These are phyloP conservation scores for Morone saxatilis DNA, from an alignment of 2,113 vertebrate species.

Conservation along the genomic window DNA sequence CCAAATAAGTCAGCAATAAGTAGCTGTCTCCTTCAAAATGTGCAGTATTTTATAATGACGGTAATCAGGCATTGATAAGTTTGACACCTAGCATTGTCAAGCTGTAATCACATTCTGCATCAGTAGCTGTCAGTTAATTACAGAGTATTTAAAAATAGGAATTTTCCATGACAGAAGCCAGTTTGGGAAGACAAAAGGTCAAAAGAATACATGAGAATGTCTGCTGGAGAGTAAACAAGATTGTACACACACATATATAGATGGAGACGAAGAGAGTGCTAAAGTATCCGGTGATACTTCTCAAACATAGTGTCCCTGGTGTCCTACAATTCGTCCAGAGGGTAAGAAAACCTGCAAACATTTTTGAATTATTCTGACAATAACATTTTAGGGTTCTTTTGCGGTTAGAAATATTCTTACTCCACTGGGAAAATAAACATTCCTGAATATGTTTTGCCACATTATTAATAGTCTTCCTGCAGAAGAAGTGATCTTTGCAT, in stretches of 20 bases:
- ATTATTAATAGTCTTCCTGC: no score
- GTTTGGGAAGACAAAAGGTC: conserved; percentile 1
- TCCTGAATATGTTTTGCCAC: no score
- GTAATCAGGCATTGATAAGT: background rate
- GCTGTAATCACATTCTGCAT: background rate
- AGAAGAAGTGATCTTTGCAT: no score
- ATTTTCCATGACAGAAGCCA: conserved; percentile 50
- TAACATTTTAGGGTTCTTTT: background rate
- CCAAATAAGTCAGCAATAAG: background rate
- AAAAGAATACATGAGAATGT: background rate
- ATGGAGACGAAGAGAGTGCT: background rate
- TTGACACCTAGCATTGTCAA: background rate
- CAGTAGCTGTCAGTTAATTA: conserved; percentile 26
- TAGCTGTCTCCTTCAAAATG: background rate
- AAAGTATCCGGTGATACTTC: conserved; percentile 2
- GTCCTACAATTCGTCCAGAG: background rate
- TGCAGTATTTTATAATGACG: background rate
- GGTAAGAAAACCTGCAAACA: conserved; percentile 18
- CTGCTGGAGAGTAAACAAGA: background rate
- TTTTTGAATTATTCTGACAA: background rate
- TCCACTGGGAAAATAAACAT: no score
- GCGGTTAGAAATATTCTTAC: no score
- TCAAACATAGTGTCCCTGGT: background rate
- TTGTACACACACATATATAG: background rate
- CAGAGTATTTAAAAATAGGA: conserved; percentile 14